Base-by-base conservation (phyloP, 2,113 vertebrate genomes). In the Chionomys nivalis region DNA sequence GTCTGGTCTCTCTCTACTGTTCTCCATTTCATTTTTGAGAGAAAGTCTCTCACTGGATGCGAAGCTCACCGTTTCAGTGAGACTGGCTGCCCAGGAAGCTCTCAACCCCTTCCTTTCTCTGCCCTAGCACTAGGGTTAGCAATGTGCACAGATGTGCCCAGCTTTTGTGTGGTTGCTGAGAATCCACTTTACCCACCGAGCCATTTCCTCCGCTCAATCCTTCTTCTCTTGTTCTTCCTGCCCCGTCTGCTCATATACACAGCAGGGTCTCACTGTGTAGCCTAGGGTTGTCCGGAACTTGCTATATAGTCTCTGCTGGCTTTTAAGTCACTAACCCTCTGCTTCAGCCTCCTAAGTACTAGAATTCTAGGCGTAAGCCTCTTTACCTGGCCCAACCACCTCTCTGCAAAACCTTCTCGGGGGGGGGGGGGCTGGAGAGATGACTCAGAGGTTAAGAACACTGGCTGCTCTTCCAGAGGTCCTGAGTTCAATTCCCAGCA, bases 301-400 rank as follows among this genome's bases (percentile, higher is more conserved):
- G 66, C 66, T 52, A 4, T 16, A 1, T 70, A 49, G 28, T 68
- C 65, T 52, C 44, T 87, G 65, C 90, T 26, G 66, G 78, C 17
- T 42, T 82, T 55, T 28, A 72, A 58, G 12, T 61, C 42, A n/a
- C 26, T 65, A 7, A 52, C 14, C 66, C 61, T 39, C 39, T 58
- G 39, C 42, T 44, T 47, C 52, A 63, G 31, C 52, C 52, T 63
- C 31, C 44, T 49, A 44, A 55, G 26, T 58, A 33, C 65, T 82
- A 52, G n/a, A n/a, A 36, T 82, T 33, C 36, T 49, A 44, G 65
- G 26, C 36, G 0, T 42, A 49, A 36, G n/a, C 47, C 63, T 24
- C 28, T n/a, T 10, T 16, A 5, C 7, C n/a, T 11, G 33, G 44
- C 3, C 4, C 13, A 23, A 39, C 63, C 0, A 1, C 42, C 36